Base-by-base conservation (phyloP, 2,888 invertebrate species). In the Trichogramma dendrolimi region DNA sequence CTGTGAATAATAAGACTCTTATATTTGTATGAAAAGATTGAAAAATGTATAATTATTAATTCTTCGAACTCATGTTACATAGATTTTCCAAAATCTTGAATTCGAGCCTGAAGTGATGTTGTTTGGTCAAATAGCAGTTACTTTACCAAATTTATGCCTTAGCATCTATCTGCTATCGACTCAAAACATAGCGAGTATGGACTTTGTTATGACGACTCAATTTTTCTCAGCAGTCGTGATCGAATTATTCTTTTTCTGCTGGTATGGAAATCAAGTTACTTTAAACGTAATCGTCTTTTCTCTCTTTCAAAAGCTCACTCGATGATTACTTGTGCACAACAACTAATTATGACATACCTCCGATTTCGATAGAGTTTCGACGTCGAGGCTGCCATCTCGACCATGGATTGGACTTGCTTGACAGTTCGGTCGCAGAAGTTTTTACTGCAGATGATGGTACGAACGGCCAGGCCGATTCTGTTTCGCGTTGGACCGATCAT, bases 241-340 rank as follows among this genome's bases (percentile, higher is more conserved):
- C 11, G 66, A 66, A 55, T 53, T 66, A 11, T 66, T 61, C 60
- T 66, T 66, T 11, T 66, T 66, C 41, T 66, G 66, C 41, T 66
- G 66, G 66, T 66, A 66, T 39, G 66, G 66, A 8, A 66, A 66
- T 11, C 60, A 66, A 63, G 66, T 66, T 1, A 66, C 61, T 2
- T 55, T 66, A 7, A 50, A 61, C 43, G 66, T 66, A 63, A 63
- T 55, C 3, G 11, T 14, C 7, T 27, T 27, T 27, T 2, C 27
- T 6, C 48, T 2, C n/a, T 46, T 43, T 46, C 11, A 42, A 43
- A 8, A 46, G 11, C 2, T 5, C 27, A 11, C 11, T 52, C 27
- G 6, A 40, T 2, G 11, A 44, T 14, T 40, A 40, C 8, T n/a
- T 27, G 5, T 43, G 8, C 27, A 27, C 27, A 27, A 27, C 1